phyloP scores from a whole-genome alignment of 2,797 vertebrate genomes.

The Tauraco hartlaubi region DNA sequence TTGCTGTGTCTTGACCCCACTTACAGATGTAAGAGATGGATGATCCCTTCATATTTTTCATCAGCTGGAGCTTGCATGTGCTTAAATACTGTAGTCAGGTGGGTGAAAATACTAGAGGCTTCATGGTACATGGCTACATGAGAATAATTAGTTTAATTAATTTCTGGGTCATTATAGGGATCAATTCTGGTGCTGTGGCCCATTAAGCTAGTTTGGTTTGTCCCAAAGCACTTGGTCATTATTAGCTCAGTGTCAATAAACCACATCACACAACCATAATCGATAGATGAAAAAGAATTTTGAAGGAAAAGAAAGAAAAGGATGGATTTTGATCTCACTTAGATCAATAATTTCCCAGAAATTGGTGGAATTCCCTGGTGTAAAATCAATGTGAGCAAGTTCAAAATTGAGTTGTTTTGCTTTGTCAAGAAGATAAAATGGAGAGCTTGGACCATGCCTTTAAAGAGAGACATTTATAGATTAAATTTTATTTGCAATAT shows the following conservation, averaged over 20 bases:
- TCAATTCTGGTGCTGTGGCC: slow-evolving; percentile 21
- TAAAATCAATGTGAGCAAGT: slow-evolving; percentile 57
- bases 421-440: slow-evolving; percentile 55
- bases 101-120: not conserved
- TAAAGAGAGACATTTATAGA: slow-evolving; percentile 45
- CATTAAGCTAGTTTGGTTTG: slow-evolving; percentile 36
- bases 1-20: not conserved
- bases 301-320: slow-evolving; percentile 49
- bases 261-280: not conserved
- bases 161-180: slow-evolving; percentile 13
- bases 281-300: slow-evolving; percentile 36
- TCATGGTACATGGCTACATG: not conserved
- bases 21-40: fast-evolving
- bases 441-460: not conserved
- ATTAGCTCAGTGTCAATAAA: slow-evolving; percentile 43
- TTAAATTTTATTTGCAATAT: slow-evolving; percentile 50
- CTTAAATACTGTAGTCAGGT: not conserved
- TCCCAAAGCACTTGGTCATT: slow-evolving; percentile 22
- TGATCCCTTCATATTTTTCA: not conserved
- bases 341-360: slow-evolving; percentile 57
- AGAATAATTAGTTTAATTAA: slow-evolving; percentile 46
- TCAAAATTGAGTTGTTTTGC: slow-evolving; percentile 65
- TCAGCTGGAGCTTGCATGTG: not conserved
- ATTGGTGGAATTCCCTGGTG: slow-evolving; percentile 57
- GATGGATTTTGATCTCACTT: slow-evolving; percentile 3